Evolutionary conservation across 1,140 invertebrate species (phyloP).

Genomic region (Drosophila tani): DNA sequence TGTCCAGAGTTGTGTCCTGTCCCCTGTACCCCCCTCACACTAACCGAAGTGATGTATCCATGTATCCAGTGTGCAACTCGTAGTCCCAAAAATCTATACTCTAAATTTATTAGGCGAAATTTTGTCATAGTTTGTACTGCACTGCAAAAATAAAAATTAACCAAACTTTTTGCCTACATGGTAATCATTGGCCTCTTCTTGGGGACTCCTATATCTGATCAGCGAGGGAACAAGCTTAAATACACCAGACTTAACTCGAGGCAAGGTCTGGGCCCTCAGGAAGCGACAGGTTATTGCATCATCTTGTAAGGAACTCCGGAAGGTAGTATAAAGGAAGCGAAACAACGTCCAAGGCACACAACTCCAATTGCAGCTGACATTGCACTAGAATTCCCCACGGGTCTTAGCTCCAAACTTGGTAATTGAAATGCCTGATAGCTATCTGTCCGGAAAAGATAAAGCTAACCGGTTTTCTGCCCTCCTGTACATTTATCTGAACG

Average conservation of each 20-base stretch:
- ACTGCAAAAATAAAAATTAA: conserved; percentile 47
- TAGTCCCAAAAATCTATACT: conserved; percentile 29
- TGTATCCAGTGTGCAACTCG: conserved; percentile 5
- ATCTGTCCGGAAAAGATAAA: too few species aligned
- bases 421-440: too few species aligned
- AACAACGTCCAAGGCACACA: not conserved
- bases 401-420: too few species aligned
- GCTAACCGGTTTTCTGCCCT: too few species aligned
- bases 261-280: too few species aligned
- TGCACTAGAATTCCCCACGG: too few species aligned
- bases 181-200: not conserved
- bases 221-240: too few species aligned
- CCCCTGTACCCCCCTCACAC: not conserved
- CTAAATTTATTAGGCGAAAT: conserved; percentile 38
- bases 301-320: too few species aligned
- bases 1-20: conserved; percentile 16
- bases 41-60: not conserved
- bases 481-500: too few species aligned
- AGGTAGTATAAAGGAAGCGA: not conserved
- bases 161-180: conserved; percentile 32
- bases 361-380: not conserved
- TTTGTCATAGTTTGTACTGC: conserved; percentile 47
- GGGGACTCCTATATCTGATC: too few species aligned
- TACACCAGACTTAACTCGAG: too few species aligned
- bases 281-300: too few species aligned